Base-by-base conservation (phyloP, 2,888 invertebrate species). In the Sepioteuthis lessoniana region DNA sequence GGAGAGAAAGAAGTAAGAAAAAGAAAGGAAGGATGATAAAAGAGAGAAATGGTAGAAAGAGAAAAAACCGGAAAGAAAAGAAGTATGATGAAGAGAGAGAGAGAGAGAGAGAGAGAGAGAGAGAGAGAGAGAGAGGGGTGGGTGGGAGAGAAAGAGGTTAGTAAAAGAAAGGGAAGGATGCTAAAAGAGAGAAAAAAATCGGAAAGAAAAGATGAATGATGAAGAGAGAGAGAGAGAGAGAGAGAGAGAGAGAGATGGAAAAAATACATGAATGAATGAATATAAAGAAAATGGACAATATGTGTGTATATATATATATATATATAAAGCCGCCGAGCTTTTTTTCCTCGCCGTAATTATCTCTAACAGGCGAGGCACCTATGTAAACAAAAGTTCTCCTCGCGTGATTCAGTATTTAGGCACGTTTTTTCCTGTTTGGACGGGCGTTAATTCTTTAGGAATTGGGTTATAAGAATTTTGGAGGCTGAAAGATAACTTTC, bases 341-440 rank as follows among this genome's bases (percentile, higher is more conserved):
- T 0, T 16, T 10, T 19, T n/a, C n/a, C 76, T n/a, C 76, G 76
- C 76, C 76, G n/a, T n/a, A n/a, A 76, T 76, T 76, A 76, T 76
- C 76, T 76, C 76, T 35, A 76, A 76, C 76, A 35, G 76, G 10
- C 76, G 76, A 76, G 76, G n/a, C 76, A 76, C 76, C 76, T 76
- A 76, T 76, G n/a, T 76, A 76, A 76, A 76, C 76, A 76, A 76
- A 76, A n/a, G n/a, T n/a, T 76, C n/a, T 76, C 35, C 76, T 76
- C 76, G n/a, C n/a, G 76, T 76, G 76, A 76, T 76, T 76, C 76
- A 16, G 76, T n/a, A 35, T 76, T 76, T 76, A 10, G 76, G 76
- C 76, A 76, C 76, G 76, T 76, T 76, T 76, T 76, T 76, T 4
- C 76, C 76, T 16, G 76, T 76, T 76, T 35, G 76, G n/a, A 76